Evolutionary conservation across 1,140 invertebrate species (phyloP), one percentile per base, ranked within the genome.

Genomic region (Pantala flavescens): DNA sequence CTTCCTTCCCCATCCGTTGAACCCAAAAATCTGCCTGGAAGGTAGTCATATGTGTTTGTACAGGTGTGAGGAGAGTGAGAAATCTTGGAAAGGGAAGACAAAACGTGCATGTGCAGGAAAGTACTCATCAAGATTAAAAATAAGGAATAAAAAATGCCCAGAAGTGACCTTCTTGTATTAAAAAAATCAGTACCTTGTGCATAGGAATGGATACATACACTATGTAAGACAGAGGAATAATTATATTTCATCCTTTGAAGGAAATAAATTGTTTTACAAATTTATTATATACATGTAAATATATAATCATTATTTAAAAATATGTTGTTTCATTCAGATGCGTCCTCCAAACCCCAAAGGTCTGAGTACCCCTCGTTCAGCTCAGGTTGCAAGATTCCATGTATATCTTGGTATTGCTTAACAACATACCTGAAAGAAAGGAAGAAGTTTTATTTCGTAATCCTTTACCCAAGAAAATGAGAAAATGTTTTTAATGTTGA

Each of bases 211-310:
- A 63, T 63, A 63, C 49, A 63, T 63, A 63, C 49, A 63, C 14
- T 63, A 63, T 63, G 49, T 63, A 63, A 63, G 49, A 63, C 49
- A 63, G 49, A 63, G 49, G n/a, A 21, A 63, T 63, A 16, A 63
- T 36, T 63, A 63, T 63, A 63, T 63, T 63, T 63, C 49, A 63
- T 63, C 49, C 49, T 19, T 63, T 9, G 49, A 21, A 63, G 49
- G 49, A 63, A 19, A 16, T 19, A 63, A 63, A 63, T 63, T 63
- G 49, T 63, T 63, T 63, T 63, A 63, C 49, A 63, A 63, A 63
- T 63, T 63, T 63, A 63, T 63, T 63, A 63, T 63, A 63, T 63
- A 63, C 49, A 63, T 63, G 49, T 63, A 63, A 63, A 63, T 63
- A 63, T 63, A 63, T 63, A 63, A 63, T 12, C 49, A 63, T 63